Evolutionary conservation across 2,888 invertebrate genomes (phyloP).

Genomic region (Strigamia crassipes): DNA sequence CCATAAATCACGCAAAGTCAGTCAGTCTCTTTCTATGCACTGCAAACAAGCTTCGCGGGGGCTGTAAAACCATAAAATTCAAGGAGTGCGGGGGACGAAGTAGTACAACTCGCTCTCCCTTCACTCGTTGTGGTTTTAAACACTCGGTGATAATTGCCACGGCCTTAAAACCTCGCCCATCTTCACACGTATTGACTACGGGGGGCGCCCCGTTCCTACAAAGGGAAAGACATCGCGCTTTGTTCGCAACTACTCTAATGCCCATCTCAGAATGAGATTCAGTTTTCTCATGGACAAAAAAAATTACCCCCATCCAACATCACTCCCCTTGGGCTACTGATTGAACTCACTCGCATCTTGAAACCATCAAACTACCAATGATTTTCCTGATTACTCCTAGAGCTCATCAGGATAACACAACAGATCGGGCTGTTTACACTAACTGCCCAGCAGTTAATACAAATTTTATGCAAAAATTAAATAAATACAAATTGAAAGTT

Average conservation of each 20-base stretch:
- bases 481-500: too few species aligned
- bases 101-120: constrained; percentile 17
- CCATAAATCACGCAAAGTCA: constrained; percentile 41
- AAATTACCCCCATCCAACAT: constrained; percentile 31
- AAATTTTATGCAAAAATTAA: too few species aligned
- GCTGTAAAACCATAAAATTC: constrained; percentile 44
- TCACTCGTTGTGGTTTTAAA: constrained; percentile 40
- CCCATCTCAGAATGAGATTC: not conserved
- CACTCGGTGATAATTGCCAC: constrained; percentile 42
- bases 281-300: not conserved
- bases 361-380: constrained; percentile 35
- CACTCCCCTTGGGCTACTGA: constrained; percentile 4
- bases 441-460: not conserved
- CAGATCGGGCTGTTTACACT: not conserved
- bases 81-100: constrained; percentile 38
- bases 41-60: constrained; percentile 45
- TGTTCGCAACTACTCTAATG: not conserved
- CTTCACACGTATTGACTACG: constrained; percentile 19
- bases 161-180: constrained; percentile 40
- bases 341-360: constrained; percentile 36
- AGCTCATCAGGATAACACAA: not conserved
- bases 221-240: not conserved
- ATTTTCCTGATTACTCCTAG: constrained; percentile 20
- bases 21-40: constrained; percentile 25
- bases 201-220: not conserved